Evolutionary conservation across 2,797 vertebrate species (phyloP), one percentile per base, ranked within the genome.

Genomic region (Syncerus caffer): DNA sequence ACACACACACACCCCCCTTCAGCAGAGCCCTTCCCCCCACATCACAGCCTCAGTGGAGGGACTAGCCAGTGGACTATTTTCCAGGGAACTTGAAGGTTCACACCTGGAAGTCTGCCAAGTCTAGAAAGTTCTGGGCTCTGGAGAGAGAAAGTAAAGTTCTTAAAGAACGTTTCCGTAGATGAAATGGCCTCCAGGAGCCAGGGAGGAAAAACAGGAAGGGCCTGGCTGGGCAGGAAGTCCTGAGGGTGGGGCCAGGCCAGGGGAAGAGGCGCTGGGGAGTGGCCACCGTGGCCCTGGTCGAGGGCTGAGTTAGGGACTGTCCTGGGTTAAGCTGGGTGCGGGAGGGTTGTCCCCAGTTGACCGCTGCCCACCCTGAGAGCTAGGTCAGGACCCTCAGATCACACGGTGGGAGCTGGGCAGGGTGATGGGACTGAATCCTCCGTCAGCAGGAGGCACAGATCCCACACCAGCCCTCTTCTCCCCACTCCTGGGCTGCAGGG

Each of bases 131-230:
- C 96, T 53, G 47, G 87, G 55, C 6, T 88, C 92, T 67, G n/a
- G 23, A 82, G 17, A 92, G 27, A 88, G 85, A 96, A 67, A 90
- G 58, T 15, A 29, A 67, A 14, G 3, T 38, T 74, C 62, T 62
- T 95, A 85, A 87, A 74, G 21, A 42, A 74, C 3, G 21, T 42
- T 10, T 53, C 47, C 7, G 29, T 4, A 4, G 85, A 94, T 90
- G 88, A 97, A 97, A 86, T 7, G 62, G 83, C 34, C 23, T 80
- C 45, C 7, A 17, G 51, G 74, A 31, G 3, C 31, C 64, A 25
- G 6, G 62, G 71, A 64, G 47, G 79, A 16, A 78, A 95, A 95
- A 87, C 96, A 96, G 95, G 95, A 96, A 97, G 90, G 84, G 84
- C 90, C 79, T 19, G 94, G 89, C 71, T 11, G 45, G 42, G 27